Percentiles rank a stretch among this genome's conserved stretches.
phyloP scores from a whole-genome alignment of 2,113 vertebrate species.

The Indicator indicator region DNA sequence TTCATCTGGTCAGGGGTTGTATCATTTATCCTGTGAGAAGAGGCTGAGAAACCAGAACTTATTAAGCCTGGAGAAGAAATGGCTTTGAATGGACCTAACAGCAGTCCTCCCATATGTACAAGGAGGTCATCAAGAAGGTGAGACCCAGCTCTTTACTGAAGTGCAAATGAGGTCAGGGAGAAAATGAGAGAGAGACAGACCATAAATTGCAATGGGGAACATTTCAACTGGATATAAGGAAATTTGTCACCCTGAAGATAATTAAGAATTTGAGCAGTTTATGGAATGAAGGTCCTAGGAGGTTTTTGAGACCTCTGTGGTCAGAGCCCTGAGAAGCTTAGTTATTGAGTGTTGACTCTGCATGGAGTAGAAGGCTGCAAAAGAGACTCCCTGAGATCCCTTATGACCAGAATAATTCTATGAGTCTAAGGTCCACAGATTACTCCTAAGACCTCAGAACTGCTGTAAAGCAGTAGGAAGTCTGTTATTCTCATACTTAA shows the following conservation, averaged over 20 bases:
- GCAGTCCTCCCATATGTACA: neutral
- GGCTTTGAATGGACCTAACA: neutral
- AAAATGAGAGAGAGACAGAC: neutral
- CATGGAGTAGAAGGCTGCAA: neutral
- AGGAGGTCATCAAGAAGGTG: neutral
- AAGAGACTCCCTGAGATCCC: rapidly evolving
- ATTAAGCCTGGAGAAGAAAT: neutral
- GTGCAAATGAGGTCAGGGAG: neutral
- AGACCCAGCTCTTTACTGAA: neutral
- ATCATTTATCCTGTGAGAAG: neutral
- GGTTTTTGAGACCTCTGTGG: neutral
- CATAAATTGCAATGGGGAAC: neutral
- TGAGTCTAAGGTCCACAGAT: neutral
- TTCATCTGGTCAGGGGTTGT: neutral
- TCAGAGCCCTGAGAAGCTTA: neutral
- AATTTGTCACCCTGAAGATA: neutral
- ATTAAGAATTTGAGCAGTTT: neutral
- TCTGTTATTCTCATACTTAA: neutral
- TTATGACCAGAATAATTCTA: neutral
- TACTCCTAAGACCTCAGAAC: neutral
- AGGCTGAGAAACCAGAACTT: neutral
- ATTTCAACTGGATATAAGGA: neutral
- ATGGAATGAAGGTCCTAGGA: neutral
- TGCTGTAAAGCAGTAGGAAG: neutral
- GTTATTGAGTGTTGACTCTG: neutral